Base-by-base conservation (phyloP, 2,113 vertebrate genomes). In the Rafetus swinhoei region DNA sequence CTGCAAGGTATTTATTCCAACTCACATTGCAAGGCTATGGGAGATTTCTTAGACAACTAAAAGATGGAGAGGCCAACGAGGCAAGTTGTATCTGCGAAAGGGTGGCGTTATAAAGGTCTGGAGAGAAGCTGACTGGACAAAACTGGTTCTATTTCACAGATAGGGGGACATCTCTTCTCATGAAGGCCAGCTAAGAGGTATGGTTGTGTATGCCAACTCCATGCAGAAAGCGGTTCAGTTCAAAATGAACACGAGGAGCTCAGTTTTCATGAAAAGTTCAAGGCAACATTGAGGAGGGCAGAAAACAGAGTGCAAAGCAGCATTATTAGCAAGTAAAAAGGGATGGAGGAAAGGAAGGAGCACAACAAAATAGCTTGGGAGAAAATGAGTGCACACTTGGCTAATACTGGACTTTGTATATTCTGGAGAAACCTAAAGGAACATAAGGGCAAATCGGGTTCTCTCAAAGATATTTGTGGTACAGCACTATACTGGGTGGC, bases 121-220 rank as follows among this genome's bases (percentile, higher is more conserved):
- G 50, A 54, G 60, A 1, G 60, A 29, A 54, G 82, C 14, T 62
- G 62, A 1, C 12, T 15, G 52, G 82, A 69, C 13, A 25, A 16
- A 83, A 9, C 21, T 52, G 59, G 32, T 13, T 53, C 45, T 84
- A 8, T 84, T 62, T 69, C 65, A 69, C 15, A 69, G 32, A n/a
- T 13, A 69, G 82, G 25, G 50, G 8, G 32, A 65, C 11, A 3
- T 0, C 0, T 56, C 10, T 0, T 2, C 52, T 39, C 3, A 7
- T 2, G 3, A 79, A 88, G 52, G 21, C 80, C 84, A 77, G n/a
- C 25, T 1, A 21, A 50, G 74, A 45, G n/a, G 65, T 1, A 9
- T 45, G 35, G 19, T 62, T n/a, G 80, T 52, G 22, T 2, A 54
- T 3, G 82, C 24, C 12, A 29, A 52, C 32, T 50, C 18, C 52